Percentiles rank a stretch among this genome's conserved stretches.
phyloP scores from a whole-genome alignment of 1,140 invertebrate species.

The Achatina immaculata region DNA sequence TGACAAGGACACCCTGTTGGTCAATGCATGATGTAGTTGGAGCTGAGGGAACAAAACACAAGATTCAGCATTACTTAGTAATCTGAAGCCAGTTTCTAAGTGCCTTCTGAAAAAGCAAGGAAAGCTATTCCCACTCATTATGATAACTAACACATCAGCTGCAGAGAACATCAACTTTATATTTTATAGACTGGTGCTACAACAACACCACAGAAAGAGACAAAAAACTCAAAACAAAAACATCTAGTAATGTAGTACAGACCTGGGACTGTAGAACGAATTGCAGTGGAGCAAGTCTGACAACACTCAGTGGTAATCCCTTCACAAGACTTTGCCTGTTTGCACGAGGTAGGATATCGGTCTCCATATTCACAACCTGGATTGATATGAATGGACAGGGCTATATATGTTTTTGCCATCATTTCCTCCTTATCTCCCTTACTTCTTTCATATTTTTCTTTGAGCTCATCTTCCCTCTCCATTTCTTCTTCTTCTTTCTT shows the following conservation, averaged over 20 bases:
- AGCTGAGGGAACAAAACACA: neutral
- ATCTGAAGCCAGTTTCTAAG: neutral
- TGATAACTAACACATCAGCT: neutral
- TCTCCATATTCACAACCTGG: slow-evolving; percentile 22
- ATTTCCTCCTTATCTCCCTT: neutral
- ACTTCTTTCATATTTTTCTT: neutral
- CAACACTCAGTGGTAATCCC: neutral
- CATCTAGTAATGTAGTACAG: neutral
- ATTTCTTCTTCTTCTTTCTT: neutral
- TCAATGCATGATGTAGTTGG: slow-evolving; percentile 5
- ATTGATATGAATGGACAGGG: neutral
- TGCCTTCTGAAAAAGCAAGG: neutral
- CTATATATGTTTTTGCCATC: neutral
- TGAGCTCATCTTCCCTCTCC: neutral
- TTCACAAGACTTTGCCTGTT: neutral
- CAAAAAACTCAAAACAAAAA: neutral
- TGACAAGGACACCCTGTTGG: neutral
- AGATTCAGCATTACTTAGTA: too few relatives aligned
- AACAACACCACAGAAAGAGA: neutral
- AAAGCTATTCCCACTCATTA: neutral
- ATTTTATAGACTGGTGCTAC: too few relatives aligned
- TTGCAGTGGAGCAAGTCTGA: neutral
- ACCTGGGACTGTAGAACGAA: neutral
- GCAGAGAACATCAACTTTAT: neutral
- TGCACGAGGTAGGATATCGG: neutral